Conservation (phyloP, 1,140 invertebrate genomes). For the Harpegnathos saltator region DNA sequence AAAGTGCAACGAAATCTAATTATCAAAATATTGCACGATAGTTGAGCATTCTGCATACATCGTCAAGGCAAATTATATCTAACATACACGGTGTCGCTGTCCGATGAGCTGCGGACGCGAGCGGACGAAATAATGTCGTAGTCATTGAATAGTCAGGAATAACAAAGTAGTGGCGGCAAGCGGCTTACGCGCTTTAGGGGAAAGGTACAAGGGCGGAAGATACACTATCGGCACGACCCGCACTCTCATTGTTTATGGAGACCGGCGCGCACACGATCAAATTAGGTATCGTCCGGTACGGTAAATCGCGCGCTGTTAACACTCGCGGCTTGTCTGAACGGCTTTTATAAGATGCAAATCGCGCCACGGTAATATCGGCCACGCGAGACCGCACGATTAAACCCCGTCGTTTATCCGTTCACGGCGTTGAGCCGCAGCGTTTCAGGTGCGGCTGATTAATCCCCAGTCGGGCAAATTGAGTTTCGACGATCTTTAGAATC, state of each 20-base stretch:
- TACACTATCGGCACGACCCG: slow-evolving; percentile 5
- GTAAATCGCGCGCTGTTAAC: not conserved
- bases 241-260: slow-evolving; percentile 58
- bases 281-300: not conserved
- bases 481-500: slow-evolving; percentile 22
- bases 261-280: slow-evolving; percentile 39
- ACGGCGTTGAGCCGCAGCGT: slow-evolving; percentile 4
- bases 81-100: slow-evolving; percentile 10
- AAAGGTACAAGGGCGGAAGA: slow-evolving; percentile 45
- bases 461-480: slow-evolving; percentile 20
- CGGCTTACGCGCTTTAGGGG: slow-evolving; percentile 37
- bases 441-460: slow-evolving; percentile 37
- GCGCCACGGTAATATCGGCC: not conserved
- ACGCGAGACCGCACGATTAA: slow-evolving; percentile 12
- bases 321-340: slow-evolving; percentile 3
- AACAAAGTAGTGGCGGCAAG: slow-evolving; percentile 43
- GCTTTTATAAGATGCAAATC: not conserved
- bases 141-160: slow-evolving; percentile 22
- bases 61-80: not conserved
- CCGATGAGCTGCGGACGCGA: no score
- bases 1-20: no score
- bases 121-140: not conserved
- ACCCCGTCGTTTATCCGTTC: slow-evolving; percentile 10
- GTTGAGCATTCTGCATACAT: not conserved
- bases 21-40: no score